Evolutionary conservation across 2,797 vertebrate species (phyloP).

Genomic region (Ctenopoma kingsleyae): DNA sequence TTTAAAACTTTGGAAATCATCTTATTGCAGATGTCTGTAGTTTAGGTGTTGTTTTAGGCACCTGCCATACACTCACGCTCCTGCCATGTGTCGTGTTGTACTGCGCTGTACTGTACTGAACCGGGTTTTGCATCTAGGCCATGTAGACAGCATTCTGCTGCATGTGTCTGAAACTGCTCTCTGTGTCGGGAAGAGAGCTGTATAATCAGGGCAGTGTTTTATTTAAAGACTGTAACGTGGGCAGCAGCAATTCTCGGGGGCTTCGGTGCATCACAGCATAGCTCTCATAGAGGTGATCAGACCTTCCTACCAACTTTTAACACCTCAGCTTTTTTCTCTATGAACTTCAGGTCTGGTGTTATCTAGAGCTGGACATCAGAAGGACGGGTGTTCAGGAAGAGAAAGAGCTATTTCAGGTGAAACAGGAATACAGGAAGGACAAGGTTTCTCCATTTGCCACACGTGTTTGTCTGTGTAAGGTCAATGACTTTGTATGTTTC

Average conservation of each 20-base stretch:
- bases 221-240: conserved; percentile 86
- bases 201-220: conserved; percentile 86
- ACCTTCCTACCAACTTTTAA: conserved; percentile 72
- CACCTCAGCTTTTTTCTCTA: conserved; percentile 69
- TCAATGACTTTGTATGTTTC: conserved; percentile 13
- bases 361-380: conserved; percentile 19
- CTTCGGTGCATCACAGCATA: conserved; percentile 64
- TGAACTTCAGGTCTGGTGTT: conserved; percentile 42
- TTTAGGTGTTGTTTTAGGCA: neutral
- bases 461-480: conserved; percentile 8
- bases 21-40: neutral
- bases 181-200: conserved; percentile 53
- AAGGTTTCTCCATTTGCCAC: conserved; percentile 32
- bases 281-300: conserved; percentile 76
- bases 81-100: conserved; percentile 16
- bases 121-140: conserved; percentile 72
- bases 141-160: conserved; percentile 63
- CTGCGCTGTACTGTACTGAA: conserved; percentile 39
- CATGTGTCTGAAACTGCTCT: conserved; percentile 60
- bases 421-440: conserved; percentile 7
- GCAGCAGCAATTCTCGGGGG: conserved; percentile 76
- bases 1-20: neutral
- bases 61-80: neutral
- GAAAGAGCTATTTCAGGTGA: conserved; percentile 1
- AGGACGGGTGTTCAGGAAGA: neutral